Evolutionary conservation across 1,140 invertebrate species (phyloP).

Genomic region (Drosophila mauritiana): DNA sequence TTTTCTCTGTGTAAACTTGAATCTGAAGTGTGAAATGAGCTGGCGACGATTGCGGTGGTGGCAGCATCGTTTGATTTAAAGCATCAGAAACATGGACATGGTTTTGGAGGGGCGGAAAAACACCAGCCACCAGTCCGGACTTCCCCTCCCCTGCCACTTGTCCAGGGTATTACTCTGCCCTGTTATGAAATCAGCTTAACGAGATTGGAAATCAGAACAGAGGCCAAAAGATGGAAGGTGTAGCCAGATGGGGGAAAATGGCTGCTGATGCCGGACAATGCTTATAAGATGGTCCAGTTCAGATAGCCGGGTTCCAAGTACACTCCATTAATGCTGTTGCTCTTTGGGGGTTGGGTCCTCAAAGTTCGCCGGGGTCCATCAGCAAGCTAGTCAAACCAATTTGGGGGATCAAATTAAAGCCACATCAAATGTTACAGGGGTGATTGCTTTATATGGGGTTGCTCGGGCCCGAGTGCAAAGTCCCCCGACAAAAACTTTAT

Average conservation of each 20-base stretch:
- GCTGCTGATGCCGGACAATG: slow-evolving; percentile 44
- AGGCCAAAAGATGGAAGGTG: slow-evolving; percentile 46
- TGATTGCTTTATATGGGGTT: slow-evolving; percentile 18
- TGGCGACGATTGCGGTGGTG: slow-evolving; percentile 26
- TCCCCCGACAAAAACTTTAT: slow-evolving; percentile 50
- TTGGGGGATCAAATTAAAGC: slow-evolving; percentile 73
- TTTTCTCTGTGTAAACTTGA: slow-evolving; percentile 18
- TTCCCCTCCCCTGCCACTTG: background rate
- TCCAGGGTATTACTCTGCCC: slow-evolving; percentile 41
- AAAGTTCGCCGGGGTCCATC: slow-evolving; percentile 40
- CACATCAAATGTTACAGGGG: slow-evolving; percentile 47
- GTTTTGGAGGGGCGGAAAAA: slow-evolving; percentile 27
- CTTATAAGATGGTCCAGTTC: slow-evolving; percentile 46
- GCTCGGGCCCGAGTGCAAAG: slow-evolving; percentile 1
- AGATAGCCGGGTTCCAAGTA: slow-evolving; percentile 32
- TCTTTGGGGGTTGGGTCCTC: slow-evolving; percentile 47
- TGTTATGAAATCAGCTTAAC: slow-evolving; percentile 81
- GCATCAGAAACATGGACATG: slow-evolving; percentile 46
- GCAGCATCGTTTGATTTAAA: slow-evolving; percentile 76
- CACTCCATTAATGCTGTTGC: slow-evolving; percentile 64
- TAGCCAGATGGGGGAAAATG: slow-evolving; percentile 2
- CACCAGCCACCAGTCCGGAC: slow-evolving; percentile 1
- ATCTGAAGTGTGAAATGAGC: slow-evolving; percentile 72
- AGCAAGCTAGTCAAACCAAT: slow-evolving; percentile 69
- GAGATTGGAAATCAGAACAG: slow-evolving; percentile 76